These are phyloP conservation scores for Chanos chanos DNA, from an alignment of 2,797 vertebrate species.

Conservation along the genomic window DNA sequence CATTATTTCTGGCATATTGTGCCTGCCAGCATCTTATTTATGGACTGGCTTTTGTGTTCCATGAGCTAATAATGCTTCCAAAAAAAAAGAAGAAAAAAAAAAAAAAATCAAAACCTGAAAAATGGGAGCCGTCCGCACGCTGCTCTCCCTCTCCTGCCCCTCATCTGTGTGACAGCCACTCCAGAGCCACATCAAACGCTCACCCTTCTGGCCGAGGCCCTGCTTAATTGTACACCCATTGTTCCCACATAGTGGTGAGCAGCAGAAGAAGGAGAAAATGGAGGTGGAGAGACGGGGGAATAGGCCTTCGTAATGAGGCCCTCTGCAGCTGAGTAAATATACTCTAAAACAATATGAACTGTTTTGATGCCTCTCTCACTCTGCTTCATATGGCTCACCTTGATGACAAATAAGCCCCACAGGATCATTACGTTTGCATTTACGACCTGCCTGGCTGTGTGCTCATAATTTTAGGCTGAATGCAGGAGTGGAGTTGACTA, in stretches of 20 bases:
- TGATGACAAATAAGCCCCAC: too few species aligned
- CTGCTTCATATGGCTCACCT: constrained; percentile 25
- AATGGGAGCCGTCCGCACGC: constrained; percentile 27
- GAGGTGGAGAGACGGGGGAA: constrained; percentile 42
- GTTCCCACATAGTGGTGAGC: constrained; percentile 65
- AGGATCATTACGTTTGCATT: constrained; percentile 18
- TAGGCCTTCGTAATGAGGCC: constrained; percentile 57
- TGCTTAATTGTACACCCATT: constrained; percentile 75
- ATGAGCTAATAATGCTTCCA: constrained; percentile 67
- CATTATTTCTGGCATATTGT: constrained; percentile 78
- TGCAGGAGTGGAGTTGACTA: too few species aligned
- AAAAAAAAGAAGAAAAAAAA: constrained; percentile 52
- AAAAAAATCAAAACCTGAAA: constrained; percentile 21
- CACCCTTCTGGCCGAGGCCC: constrained; percentile 56
- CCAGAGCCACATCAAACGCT: constrained; percentile 74
- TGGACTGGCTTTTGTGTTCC: constrained; percentile 68
- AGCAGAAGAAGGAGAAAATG: constrained; percentile 58
- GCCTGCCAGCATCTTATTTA: constrained; percentile 71
- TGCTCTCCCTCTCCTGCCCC: constrained; percentile 49
- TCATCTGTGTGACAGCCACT: constrained; percentile 61
- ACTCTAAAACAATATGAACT: constrained; percentile 64
- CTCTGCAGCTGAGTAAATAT: constrained; percentile 64
- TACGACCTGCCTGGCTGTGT: too few species aligned
- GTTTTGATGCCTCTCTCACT: constrained; percentile 46
- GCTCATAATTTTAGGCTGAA: too few species aligned